Base-by-base conservation (phyloP, 2,113 vertebrate species). In the Polyodon spathula region DNA sequence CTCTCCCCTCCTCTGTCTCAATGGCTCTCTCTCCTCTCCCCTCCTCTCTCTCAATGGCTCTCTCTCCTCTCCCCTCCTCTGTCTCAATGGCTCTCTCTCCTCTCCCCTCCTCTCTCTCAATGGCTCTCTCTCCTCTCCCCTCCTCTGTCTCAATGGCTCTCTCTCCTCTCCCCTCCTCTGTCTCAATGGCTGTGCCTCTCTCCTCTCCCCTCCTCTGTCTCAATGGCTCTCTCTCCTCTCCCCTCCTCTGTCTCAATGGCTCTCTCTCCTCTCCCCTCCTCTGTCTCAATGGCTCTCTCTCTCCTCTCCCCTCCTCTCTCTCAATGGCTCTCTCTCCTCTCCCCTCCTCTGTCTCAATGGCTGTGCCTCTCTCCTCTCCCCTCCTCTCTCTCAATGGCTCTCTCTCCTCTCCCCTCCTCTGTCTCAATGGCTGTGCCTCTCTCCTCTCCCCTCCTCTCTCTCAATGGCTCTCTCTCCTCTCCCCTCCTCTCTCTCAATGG, bases 1-100 rank as follows among this genome's bases (percentile, higher is more conserved):
- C 43, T 17, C 1, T 1, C 43, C 59, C 56, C 39, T 14, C 16
- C 56, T 55, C 17, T 43, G 27, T 65, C 50, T 6, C 40, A 40
- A 3, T 50, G 37, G 1, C 43, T 39, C 40, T 6, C 10, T 37
- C 51, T 58, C 46, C n/a, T 12, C 12, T 14, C 54, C 8, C 0
- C 58, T 44, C 76, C 4, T 56, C 7, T 60, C 17, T 48, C 14
- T n/a, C n/a, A n/a, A n/a, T n/a, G n/a, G n/a, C 42, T 50, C 46
- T 5, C 46, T 37, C 2, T 6, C 53, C 8, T 8, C 5, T 8
- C 8, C 8, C 6, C 17, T 37, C 12, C 6, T 37, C 54, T 11
- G 16, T 37, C 8, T 6, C 11, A 5, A 5, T n/a, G 14, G 44
- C 42, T 14, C 38, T 44, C 38, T 5, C 56, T 15, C 38, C 4